A percentile compares a stretch with the other conserved stretches of the same genome.
Conservation (phyloP, 2,888 invertebrate species). For the Listrodromus nycthemerus region DNA sequence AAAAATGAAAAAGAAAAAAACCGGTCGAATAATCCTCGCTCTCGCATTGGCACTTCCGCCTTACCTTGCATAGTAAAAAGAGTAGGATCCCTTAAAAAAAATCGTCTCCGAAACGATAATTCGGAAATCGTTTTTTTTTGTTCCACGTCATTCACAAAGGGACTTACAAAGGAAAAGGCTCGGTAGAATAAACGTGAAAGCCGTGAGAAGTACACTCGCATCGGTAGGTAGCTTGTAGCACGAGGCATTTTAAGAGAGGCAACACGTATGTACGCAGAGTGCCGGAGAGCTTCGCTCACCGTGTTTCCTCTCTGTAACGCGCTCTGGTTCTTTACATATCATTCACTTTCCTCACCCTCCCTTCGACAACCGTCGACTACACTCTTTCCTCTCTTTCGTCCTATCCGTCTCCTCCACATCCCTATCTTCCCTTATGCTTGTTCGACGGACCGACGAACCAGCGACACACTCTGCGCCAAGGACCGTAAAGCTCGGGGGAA, state of each 20-base stretch:
- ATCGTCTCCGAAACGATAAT: not conserved
- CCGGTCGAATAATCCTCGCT: too few relatives aligned
- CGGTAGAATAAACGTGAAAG: conserved; percentile 13
- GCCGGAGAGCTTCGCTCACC: conserved; percentile 2
- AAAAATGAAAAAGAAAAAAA: too few relatives aligned
- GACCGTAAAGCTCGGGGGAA: not conserved
- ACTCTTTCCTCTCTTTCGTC: conserved; percentile 31
- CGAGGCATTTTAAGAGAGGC: conserved; percentile 38
- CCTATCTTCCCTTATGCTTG: conserved; percentile 31
- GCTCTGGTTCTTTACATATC: conserved; percentile 53
- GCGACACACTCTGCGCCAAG: not conserved
- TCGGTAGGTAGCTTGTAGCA: conserved; percentile 2
- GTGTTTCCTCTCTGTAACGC: conserved; percentile 23
- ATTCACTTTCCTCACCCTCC: conserved; percentile 37
- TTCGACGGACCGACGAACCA: conserved; percentile 40
- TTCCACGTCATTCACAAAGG: conserved; percentile 18
- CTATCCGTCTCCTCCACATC: not conserved
- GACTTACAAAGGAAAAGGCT: conserved; percentile 10
- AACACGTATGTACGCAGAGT: conserved; percentile 32
- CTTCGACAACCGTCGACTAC: conserved; percentile 3
- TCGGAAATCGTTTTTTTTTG: not conserved
- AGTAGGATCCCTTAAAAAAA: too few relatives aligned
- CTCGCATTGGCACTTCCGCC: too few relatives aligned
- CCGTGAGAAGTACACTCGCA: conserved; percentile 8
- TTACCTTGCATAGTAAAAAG: too few relatives aligned